phyloP scores from a whole-genome alignment of 2,797 vertebrate species.

The Arctocebus calabarensis region DNA sequence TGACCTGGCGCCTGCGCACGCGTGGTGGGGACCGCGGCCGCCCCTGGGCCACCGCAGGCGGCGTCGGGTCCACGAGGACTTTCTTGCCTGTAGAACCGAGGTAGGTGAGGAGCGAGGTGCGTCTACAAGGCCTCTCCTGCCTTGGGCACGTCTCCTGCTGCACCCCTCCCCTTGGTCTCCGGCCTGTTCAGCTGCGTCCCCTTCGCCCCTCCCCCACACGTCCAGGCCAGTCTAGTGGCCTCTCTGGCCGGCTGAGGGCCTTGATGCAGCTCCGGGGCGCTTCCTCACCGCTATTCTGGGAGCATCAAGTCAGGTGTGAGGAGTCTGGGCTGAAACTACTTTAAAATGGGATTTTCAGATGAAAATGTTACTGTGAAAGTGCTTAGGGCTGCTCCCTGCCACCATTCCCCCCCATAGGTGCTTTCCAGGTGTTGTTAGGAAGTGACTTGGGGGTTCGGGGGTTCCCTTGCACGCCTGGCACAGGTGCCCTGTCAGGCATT shows the following conservation, averaged over 20 bases:
- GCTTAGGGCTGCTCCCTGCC: not conserved
- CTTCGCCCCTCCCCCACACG: not conserved
- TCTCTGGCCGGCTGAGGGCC: not conserved
- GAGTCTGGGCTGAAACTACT: not conserved
- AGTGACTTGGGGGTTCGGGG: not conserved
- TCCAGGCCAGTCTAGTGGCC: not conserved
- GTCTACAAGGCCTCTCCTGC: not conserved
- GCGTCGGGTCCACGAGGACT: not conserved
- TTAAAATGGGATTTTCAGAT: not conserved
- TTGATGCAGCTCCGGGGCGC: not conserved
- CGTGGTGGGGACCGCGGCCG: not conserved
- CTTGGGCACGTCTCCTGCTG: no score
- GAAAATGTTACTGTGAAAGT: not conserved
- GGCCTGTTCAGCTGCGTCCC: not conserved
- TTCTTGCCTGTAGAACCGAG: not conserved
- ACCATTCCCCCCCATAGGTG: rapidly evolving
- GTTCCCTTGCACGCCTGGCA: not conserved
- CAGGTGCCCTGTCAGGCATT: not conserved
- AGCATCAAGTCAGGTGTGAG: not conserved
- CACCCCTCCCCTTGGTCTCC: not conserved
- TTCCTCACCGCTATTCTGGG: not conserved
- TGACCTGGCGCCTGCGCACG: rapidly evolving
- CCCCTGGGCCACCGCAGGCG: not conserved
- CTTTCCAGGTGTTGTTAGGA: not conserved
- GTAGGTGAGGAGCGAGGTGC: no score